A percentile compares a stretch with the other conserved stretches of the same genome.
Conservation (phyloP, 2,113 vertebrate species). For the Myrmophylax atrothorax region DNA sequence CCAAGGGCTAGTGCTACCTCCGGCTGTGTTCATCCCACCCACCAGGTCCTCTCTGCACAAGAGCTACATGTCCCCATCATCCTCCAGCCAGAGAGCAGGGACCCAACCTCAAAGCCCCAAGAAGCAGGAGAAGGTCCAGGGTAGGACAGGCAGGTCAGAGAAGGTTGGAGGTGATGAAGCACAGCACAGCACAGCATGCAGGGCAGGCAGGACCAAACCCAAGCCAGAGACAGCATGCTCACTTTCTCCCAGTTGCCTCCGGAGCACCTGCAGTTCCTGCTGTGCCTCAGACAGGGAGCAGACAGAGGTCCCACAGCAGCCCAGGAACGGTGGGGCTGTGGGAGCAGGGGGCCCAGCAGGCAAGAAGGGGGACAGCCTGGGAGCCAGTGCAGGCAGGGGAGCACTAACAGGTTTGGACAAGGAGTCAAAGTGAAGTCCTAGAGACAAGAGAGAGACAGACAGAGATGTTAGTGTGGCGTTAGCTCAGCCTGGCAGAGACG, state of each 20-base stretch:
- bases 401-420: slow-evolving; percentile 63
- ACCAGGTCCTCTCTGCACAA: not conserved
- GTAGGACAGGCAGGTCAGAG: not conserved
- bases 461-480: not conserved
- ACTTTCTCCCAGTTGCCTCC: slow-evolving; percentile 86
- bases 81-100: not conserved
- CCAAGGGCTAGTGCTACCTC: not conserved
- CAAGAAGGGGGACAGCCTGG: slow-evolving; percentile 49
- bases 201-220: not conserved
- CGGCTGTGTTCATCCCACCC: not conserved
- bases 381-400: slow-evolving; percentile 43
- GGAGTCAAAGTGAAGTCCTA: slow-evolving; percentile 78
- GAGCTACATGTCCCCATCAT: rapidly evolving
- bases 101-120: not conserved
- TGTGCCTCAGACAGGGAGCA: slow-evolving; percentile 89
- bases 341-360: slow-evolving; percentile 50
- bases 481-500: not conserved
- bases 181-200: not conserved
- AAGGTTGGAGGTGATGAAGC: not conserved
- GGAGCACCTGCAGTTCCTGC: slow-evolving; percentile 92
- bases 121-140: not conserved
- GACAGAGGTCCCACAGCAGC: slow-evolving; percentile 64
- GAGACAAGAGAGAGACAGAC: slow-evolving; percentile 58
- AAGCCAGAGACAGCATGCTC: slow-evolving; percentile 30
- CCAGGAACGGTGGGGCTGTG: slow-evolving; percentile 1